These are phyloP conservation scores for Trypoxylon attenuatum DNA, from an alignment of 2,888 invertebrate species.

Conservation along the genomic window DNA sequence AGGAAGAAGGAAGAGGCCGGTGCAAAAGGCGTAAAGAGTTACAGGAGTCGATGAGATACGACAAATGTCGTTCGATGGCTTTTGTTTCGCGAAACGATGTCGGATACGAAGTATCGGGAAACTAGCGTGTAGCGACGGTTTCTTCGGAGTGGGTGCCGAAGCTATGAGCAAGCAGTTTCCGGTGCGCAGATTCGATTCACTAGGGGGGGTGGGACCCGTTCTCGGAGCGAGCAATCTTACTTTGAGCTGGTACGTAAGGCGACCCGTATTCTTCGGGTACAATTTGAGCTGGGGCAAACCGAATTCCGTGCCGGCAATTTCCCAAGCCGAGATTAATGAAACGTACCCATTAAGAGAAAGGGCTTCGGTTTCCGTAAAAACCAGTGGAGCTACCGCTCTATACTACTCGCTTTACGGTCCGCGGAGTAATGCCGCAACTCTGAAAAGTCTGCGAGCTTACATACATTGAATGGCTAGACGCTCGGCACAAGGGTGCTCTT, in stretches of 20 bases:
- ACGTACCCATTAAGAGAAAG: slow-evolving; percentile 40
- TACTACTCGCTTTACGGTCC: slow-evolving; percentile 36
- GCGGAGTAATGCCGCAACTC: slow-evolving; percentile 45
- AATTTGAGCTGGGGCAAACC: neutral
- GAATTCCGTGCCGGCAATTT: slow-evolving; percentile 36
- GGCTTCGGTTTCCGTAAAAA: slow-evolving; percentile 35
- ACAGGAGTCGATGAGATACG: no score
- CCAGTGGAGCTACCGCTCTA: slow-evolving; percentile 10
- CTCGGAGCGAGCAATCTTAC: slow-evolving; percentile 5
- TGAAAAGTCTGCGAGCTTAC: slow-evolving; percentile 52
- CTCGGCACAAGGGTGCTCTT: slow-evolving; percentile 54
- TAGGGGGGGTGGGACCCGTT: neutral
- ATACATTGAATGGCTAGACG: slow-evolving; percentile 55
- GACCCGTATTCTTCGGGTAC: slow-evolving; percentile 7
- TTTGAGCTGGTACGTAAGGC: neutral
- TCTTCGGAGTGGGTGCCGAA: slow-evolving; percentile 1
- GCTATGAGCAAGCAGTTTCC: slow-evolving; percentile 4
- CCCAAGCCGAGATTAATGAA: slow-evolving; percentile 53
- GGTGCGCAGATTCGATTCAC: slow-evolving; percentile 20
- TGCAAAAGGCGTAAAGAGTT: no score
- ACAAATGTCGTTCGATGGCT: neutral
- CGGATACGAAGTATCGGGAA: neutral
- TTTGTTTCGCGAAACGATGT: neutral
- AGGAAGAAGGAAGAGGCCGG: no score
- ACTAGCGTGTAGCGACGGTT: neutral